Evolutionary conservation across 2,888 invertebrate species (phyloP), one percentile per base, ranked within the genome.

Genomic region (Choristoneura rosaceana): DNA sequence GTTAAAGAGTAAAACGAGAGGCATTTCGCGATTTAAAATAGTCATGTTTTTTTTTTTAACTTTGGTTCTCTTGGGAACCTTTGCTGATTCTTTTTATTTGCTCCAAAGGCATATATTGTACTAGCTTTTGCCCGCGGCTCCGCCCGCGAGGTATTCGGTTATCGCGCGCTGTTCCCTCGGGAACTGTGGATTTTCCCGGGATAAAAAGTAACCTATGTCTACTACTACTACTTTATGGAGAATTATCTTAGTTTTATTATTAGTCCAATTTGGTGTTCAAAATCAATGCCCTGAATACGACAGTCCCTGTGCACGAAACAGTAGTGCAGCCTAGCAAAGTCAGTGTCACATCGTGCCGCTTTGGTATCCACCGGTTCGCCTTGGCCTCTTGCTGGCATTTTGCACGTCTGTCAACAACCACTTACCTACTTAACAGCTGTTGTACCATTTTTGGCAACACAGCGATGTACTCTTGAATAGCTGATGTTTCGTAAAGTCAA

Each of bases 341-440:
- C 25, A 12, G 0, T 55, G 55, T 5, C 55, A 55, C 4, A 10
- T 33, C 12, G 43, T 12, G 33, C 9, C 15, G 38, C 52, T 8
- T 17, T 15, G 52, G 52, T 55, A 65, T 55, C 52, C 34, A 15
- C 41, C 17, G 38, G 65, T 14, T 55, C 52, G 65, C 65, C 65
- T 65, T 65, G 65, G 41, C 65, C 65, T 45, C 38, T n/a, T 17
- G 65, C 14, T 65, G 65, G 65, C 52, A 65, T 64, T 63, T 17
- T 17, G 55, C 55, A 15, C 38, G 38, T 41, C 52, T 55, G 52
- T 41, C 14, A 17, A 55, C 25, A 55, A 25, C 25, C 55, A 55
- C 50, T 52, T n/a, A 34, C 10, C 17, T 15, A 41, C 55, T 55
- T 10, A 52, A 41, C 17, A 38, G 34, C 47, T 64, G 64, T 15